phyloP scores from a whole-genome alignment of 2,888 invertebrate genomes.

The Entomobrya proxima region DNA sequence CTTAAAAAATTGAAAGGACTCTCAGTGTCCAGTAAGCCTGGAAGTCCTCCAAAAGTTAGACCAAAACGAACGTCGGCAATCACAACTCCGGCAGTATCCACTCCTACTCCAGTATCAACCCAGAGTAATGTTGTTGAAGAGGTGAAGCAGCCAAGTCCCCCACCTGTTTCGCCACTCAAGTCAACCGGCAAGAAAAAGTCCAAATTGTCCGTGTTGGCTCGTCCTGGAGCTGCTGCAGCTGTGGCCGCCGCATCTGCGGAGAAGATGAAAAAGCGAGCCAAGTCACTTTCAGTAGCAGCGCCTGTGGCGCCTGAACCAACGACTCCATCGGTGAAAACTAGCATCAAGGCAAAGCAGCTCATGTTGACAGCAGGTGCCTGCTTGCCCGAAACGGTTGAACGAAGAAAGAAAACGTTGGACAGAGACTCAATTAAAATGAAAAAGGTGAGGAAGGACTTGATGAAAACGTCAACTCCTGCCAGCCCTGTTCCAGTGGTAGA shows the following conservation, averaged over 20 bases:
- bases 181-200: slow-evolving; percentile 35
- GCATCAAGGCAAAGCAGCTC: slow-evolving; percentile 46
- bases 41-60: slow-evolving; percentile 38
- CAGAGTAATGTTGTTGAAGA: background rate
- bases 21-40: background rate
- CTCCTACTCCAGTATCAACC: background rate
- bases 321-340: slow-evolving; percentile 29
- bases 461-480: slow-evolving; percentile 36
- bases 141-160: too few relatives aligned
- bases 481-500: too few relatives aligned
- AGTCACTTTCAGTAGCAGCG: slow-evolving; percentile 20
- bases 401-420: slow-evolving; percentile 54
- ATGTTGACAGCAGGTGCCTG: slow-evolving; percentile 7
- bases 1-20: background rate
- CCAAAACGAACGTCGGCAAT: slow-evolving; percentile 34
- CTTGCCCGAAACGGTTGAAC: slow-evolving; percentile 5
- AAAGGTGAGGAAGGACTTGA: slow-evolving; percentile 59
- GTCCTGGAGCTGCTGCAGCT: slow-evolving; percentile 18
- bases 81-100: background rate
- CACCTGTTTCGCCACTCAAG: background rate
- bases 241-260: slow-evolving; percentile 36
- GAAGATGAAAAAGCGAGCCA: slow-evolving; percentile 62
- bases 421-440: slow-evolving; percentile 55
- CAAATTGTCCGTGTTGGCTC: slow-evolving; percentile 37
- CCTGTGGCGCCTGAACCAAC: background rate